Evolutionary conservation across 2,888 invertebrate genomes (phyloP), one percentile per base, ranked within the genome.

Genomic region (Sminthurinus aureus): DNA sequence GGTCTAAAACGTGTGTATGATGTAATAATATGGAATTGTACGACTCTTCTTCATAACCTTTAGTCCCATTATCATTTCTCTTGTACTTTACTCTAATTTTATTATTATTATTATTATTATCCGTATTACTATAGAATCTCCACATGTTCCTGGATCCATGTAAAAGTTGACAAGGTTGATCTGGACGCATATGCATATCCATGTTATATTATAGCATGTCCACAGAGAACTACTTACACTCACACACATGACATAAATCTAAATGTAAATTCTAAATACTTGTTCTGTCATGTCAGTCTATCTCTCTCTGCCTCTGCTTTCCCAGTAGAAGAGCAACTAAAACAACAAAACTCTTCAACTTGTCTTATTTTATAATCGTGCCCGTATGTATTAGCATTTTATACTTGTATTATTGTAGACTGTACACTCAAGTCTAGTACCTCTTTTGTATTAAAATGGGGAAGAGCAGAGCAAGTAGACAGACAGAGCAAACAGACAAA

Each of bases 211-310:
- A n/a, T n/a, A n/a, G n/a, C 18, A 58, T 6, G 0, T 58, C 13
- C 18, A 58, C 58, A 58, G 13, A 58, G 13, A 58, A 15, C 13
- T 58, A 58, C 18, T 58, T 18, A 58, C 58, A 58, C 18, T 58
- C 58, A 58, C 58, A 6, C 58, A 9, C 58, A 58, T 18, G 18
- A 26, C 24, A 71, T 71, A 71, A 71, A 71, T 71, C 71, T 71
- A 20, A 69, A 69, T 69, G 11, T 18, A 71, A 22, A 71, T 71
- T 71, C 71, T 71, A 71, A 71, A 24, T 22, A 71, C 24, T 22
- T 71, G 71, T 71, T 13, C 8, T 71, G 71, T 71, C 9, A 9
- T 15, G 15, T 58, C 3, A 38, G 38, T 38, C 3, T 38, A 6
- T 38, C 38, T 38, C n/a, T n/a, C n/a, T n/a, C n/a, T n/a, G n/a